Evolutionary conservation across 1,140 invertebrate genomes (phyloP).

Genomic region (Psix sp.): DNA sequence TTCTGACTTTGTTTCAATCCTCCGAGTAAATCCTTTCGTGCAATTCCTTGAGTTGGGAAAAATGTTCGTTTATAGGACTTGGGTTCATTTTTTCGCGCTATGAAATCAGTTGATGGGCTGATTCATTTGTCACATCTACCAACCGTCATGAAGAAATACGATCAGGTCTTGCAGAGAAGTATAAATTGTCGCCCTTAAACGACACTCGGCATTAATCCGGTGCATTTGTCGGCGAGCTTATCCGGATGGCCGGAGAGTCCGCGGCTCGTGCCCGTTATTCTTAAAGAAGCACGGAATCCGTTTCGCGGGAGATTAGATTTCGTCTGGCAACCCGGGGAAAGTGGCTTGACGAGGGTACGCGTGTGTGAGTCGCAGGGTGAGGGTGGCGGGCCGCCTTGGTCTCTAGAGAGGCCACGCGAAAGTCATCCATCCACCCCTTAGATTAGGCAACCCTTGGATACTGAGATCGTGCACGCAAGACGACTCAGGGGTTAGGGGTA

Average conservation of each 20-base stretch:
- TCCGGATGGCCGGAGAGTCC: slow-evolving; percentile 15
- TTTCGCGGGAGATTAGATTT: slow-evolving; percentile 51
- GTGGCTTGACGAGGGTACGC: not conserved
- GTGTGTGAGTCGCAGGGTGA: not conserved
- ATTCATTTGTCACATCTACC: slow-evolving; percentile 10
- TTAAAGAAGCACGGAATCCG: slow-evolving; percentile 37
- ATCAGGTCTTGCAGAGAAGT: slow-evolving; percentile 15
- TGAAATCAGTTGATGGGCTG: not conserved
- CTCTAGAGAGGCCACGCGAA: slow-evolving; percentile 36
- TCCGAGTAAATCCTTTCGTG: no score
- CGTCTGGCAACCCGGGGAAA: slow-evolving; percentile 17
- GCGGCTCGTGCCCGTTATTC: slow-evolving; percentile 6
- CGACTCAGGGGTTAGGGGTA: slow-evolving; percentile 4
- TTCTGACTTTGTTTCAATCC: no score
- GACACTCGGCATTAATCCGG: slow-evolving; percentile 38
- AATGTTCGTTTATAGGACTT: not conserved
- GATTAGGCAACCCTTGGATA: slow-evolving; percentile 43
- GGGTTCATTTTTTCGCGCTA: no score
- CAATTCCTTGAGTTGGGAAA: no score
- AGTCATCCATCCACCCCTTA: slow-evolving; percentile 51
- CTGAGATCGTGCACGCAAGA: slow-evolving; percentile 22
- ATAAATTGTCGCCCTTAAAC: slow-evolving; percentile 44
- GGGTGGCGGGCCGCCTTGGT: slow-evolving; percentile 24
- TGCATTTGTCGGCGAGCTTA: slow-evolving; percentile 39
- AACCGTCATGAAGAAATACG: slow-evolving; percentile 27